These are phyloP conservation scores for Sminthurinus aureus DNA, from an alignment of 2,888 invertebrate genomes.

Conservation along the genomic window DNA sequence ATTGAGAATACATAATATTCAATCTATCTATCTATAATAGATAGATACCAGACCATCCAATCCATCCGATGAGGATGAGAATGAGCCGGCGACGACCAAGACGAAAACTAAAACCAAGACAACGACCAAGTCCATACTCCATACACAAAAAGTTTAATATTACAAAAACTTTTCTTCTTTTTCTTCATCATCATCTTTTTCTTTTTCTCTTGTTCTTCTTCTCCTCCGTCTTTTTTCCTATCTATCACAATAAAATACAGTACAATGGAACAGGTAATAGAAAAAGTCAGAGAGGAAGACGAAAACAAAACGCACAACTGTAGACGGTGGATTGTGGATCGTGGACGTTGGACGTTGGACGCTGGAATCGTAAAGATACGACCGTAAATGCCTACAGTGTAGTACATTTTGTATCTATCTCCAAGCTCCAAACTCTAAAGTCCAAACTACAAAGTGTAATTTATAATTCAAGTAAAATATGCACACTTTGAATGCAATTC, in stretches of 20 bases:
- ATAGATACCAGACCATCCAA: background rate
- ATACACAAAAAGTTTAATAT: background rate
- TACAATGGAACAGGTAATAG: background rate
- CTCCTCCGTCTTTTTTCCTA: too few species aligned
- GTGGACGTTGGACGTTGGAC: too few species aligned
- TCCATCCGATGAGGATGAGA: background rate
- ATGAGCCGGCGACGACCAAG: background rate
- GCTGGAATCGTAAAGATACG: too few species aligned
- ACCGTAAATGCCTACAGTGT: too few species aligned
- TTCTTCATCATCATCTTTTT: too few species aligned
- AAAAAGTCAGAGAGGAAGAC: constrained; percentile 14
- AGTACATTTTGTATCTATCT: too few species aligned
- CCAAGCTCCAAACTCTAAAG: too few species aligned
- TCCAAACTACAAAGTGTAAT: too few species aligned
- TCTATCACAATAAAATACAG: too few species aligned
- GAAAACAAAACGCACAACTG: background rate
- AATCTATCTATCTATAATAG: background rate
- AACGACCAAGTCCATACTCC: background rate
- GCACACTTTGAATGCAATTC: background rate
- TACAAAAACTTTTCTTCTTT: background rate
- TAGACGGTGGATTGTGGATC: too few species aligned
- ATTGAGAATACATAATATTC: background rate
- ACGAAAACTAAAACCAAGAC: background rate
- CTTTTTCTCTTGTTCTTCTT: too few species aligned
- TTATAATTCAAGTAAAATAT: too few species aligned